Evolutionary conservation across 2,113 vertebrate genomes (phyloP).

Genomic region (Solenodon paradoxus): DNA sequence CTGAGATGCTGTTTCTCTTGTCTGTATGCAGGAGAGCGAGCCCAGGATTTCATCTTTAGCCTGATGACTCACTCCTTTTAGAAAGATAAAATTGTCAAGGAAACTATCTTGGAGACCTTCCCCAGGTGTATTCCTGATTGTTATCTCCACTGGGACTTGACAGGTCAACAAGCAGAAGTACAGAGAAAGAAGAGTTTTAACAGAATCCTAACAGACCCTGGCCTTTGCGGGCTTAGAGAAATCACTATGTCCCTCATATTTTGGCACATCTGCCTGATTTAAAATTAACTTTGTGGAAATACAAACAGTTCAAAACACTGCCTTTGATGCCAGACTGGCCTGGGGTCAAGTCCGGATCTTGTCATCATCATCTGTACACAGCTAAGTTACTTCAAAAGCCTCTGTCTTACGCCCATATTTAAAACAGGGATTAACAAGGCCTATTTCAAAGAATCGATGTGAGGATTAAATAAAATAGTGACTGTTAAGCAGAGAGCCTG

Average conservation of each 20-base stretch:
- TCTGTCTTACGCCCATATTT: neutral
- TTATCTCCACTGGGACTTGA: neutral
- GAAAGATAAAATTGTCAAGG: neutral
- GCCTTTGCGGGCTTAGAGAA: neutral
- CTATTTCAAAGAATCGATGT: neutral
- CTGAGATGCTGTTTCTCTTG: neutral
- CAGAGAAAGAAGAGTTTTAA: neutral
- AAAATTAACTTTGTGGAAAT: conserved; percentile 14
- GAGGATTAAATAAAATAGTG: neutral
- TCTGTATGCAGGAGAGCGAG: neutral
- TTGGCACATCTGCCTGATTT: neutral
- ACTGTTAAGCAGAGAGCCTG: neutral
- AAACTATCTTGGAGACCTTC: neutral
- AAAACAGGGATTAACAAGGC: conserved; percentile 5
- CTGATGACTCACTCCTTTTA: neutral
- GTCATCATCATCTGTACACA: neutral
- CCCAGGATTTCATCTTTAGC: neutral
- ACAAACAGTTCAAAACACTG: neutral
- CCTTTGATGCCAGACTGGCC: neutral
- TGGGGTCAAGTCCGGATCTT: neutral
- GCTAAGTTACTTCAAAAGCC: neutral
- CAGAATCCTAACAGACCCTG: neutral
- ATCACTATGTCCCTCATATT: neutral
- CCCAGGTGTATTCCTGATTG: neutral
- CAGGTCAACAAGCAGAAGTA: neutral